A percentile compares a stretch with the other conserved stretches of the same genome.
These are phyloP conservation scores for Balearica regulorum DNA, from an alignment of 2,797 vertebrate species.

Conservation along the genomic window DNA sequence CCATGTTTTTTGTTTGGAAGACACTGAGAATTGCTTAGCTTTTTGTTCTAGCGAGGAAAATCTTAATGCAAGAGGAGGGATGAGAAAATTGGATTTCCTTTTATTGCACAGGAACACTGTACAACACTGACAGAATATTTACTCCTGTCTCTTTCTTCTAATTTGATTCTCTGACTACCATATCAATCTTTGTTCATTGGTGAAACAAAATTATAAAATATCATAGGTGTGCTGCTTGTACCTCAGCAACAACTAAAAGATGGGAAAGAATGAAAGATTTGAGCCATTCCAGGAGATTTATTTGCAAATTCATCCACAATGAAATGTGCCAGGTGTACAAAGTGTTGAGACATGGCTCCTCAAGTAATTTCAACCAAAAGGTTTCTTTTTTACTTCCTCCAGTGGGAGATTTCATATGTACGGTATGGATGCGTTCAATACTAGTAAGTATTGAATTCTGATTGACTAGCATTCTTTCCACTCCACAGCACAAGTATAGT, in stretches of 20 bases:
- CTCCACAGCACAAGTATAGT: neutral
- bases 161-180: slow-evolving; percentile 6
- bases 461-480: neutral
- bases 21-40: neutral
- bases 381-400: neutral
- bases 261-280: neutral
- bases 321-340: neutral
- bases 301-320: neutral
- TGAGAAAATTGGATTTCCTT: slow-evolving; percentile 25
- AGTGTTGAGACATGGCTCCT: neutral
- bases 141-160: slow-evolving; percentile 11
- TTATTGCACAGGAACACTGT: slow-evolving; percentile 14
- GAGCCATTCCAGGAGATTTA: neutral
- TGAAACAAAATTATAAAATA: neutral
- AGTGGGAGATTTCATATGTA: neutral
- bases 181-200: slow-evolving; percentile 8
- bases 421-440: neutral
- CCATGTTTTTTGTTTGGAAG: neutral
- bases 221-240: neutral
- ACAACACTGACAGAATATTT: slow-evolving; percentile 11
- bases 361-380: neutral
- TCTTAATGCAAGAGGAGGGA: neutral
- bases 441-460: neutral
- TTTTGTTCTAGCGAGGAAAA: neutral
- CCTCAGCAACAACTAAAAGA: neutral